Evolutionary conservation across 2,797 vertebrate species (phyloP).

Genomic region (Pantherophis alleghaniensis): DNA sequence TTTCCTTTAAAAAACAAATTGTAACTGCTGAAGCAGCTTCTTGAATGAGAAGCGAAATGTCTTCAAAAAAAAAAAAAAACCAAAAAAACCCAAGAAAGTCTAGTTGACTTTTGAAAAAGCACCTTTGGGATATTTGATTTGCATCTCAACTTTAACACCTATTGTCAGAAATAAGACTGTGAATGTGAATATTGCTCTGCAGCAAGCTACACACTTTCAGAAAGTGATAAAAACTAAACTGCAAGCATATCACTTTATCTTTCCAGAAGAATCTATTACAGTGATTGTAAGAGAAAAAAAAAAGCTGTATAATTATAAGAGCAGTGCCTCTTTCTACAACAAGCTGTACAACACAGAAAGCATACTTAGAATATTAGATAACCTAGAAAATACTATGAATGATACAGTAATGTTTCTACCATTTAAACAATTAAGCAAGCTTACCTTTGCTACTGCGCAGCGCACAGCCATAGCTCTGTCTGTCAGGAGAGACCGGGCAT

Average conservation of each 20-base stretch:
- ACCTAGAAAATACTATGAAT: background rate
- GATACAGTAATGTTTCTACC: background rate
- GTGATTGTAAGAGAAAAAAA: background rate
- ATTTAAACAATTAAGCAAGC: constrained; percentile 24
- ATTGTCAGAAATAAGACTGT: background rate
- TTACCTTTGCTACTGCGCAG: constrained; percentile 93
- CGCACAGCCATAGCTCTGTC: constrained; percentile 97
- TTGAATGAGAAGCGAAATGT: background rate
- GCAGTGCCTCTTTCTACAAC: too few relatives aligned
- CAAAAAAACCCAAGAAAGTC: background rate
- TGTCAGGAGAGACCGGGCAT: constrained; percentile 91
- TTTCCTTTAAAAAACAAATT: background rate
- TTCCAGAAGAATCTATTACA: background rate
- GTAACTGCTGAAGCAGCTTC: background rate
- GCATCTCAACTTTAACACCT: background rate
- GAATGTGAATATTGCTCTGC: background rate
- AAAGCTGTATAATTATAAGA: background rate
- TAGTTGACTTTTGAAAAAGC: background rate
- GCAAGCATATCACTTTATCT: background rate
- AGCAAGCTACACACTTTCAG: background rate
- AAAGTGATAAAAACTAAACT: background rate
- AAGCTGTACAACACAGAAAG: background rate
- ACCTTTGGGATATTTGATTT: background rate
- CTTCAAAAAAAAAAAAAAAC: background rate
- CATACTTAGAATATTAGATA: background rate